These are phyloP conservation scores for Pithys albifrons DNA, from an alignment of 2,113 vertebrate species.

Conservation along the genomic window DNA sequence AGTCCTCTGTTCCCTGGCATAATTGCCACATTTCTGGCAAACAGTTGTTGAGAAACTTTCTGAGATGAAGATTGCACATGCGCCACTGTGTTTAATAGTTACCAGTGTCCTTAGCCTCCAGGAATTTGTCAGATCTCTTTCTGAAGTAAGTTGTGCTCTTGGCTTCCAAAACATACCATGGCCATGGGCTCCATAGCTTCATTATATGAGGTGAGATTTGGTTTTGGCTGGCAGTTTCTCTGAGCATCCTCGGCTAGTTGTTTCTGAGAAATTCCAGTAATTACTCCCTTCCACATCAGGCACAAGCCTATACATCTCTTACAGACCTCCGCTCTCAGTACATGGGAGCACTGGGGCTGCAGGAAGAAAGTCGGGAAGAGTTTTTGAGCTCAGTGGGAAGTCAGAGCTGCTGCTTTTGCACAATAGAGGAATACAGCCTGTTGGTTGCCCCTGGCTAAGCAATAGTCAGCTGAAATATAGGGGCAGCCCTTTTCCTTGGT, in stretches of 20 bases:
- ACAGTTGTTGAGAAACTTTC: background rate
- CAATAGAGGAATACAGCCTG: background rate
- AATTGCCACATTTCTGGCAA: background rate
- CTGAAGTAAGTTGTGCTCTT: background rate
- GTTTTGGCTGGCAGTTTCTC: background rate
- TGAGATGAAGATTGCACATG: background rate
- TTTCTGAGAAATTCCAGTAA: background rate
- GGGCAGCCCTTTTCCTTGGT: background rate
- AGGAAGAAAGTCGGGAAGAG: background rate
- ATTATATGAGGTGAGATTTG: background rate
- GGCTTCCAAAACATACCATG: background rate
- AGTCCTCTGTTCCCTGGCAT: background rate
- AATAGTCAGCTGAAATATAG: background rate
- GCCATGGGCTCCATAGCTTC: background rate
- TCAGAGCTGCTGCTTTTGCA: background rate
- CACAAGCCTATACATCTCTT: background rate
- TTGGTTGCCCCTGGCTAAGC: background rate
- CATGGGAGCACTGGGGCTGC: fast-evolving
- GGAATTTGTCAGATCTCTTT: background rate
- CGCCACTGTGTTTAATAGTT: background rate
- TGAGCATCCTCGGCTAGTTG: fast-evolving
- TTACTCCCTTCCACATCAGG: background rate
- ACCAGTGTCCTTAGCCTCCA: background rate
- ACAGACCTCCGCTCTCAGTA: background rate
- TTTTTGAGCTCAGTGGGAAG: background rate